Evolutionary conservation across 2,113 vertebrate genomes (phyloP), one percentile per base, ranked within the genome.

Genomic region (Centropristis striata): DNA sequence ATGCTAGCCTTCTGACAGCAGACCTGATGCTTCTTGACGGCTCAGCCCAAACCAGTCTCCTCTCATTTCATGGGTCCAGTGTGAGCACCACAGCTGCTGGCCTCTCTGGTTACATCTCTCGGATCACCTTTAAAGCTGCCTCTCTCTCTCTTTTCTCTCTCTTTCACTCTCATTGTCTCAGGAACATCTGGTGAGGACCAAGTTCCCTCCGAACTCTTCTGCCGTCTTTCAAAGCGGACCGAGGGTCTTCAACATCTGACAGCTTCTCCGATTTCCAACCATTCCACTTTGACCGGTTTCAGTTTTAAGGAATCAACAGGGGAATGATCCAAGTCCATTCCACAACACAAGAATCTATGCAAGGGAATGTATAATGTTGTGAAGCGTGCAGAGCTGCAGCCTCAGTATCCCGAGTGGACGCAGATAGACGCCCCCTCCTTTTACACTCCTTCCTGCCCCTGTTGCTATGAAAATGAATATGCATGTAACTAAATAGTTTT

Each of bases 211-310:
- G 7, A 99, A 98, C 75, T 95, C 97, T 46, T 98, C 97, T 20
- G 98, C 98, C 2, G 95, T 99, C 88, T 99, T 98, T 92, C 97
- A 99, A 92, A 95, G 96, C 0, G 94, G 96, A 0, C 95, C 95
- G 2, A 93, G 94, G 88, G 96, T 97, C 90, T 97, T 97, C 93
- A 95, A 97, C 20, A 95, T 97, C 91, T 98, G 95, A 98, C 41
- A 2, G 44, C 72, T 3, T 61, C 32, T 28, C 27, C 13, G 2
- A 3, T 20, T 42, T 61, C 65, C 41, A 50, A 42, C 59, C 71
- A 53, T 76, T 83, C 81, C 73, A 71, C 74, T 71, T 66, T 50
- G 61, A 50, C 14, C 32, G 20, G 51, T 71, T 74, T 72, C n/a
- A 53, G 5, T 64, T 81, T 63, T 16, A 67, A 25, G 68, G 59